Conservation (phyloP, 1,140 invertebrate species). For the Euglossa dilemma region DNA sequence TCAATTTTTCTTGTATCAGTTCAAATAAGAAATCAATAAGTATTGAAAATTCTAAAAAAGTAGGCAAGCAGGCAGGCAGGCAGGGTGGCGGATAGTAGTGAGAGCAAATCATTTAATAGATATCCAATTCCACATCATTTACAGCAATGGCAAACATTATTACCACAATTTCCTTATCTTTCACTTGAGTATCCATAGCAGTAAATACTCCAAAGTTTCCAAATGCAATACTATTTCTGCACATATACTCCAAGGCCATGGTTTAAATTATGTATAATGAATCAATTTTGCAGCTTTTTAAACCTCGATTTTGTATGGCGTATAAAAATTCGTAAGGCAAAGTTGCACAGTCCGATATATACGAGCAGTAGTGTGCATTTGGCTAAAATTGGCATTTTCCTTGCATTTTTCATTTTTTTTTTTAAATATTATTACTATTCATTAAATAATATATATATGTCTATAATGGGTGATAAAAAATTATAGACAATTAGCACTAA, state of each 20-base stretch:
- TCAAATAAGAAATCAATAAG: constrained; percentile 18
- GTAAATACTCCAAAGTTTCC: constrained; percentile 57
- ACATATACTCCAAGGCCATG: constrained; percentile 60
- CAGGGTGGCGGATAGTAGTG: constrained; percentile 76
- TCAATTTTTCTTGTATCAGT: neutral
- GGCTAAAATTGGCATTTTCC: constrained; percentile 57
- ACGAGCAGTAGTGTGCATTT: constrained; percentile 69
- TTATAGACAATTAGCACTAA: constrained; percentile 25
- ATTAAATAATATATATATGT: constrained; percentile 53
- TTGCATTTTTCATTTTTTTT: constrained; percentile 33
- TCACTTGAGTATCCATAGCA: constrained; percentile 45
- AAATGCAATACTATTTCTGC: constrained; percentile 67
- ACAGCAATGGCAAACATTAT: constrained; percentile 73
- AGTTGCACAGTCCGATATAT: constrained; percentile 51
- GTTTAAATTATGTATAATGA: constrained; percentile 24
- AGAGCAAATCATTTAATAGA: constrained; percentile 78
- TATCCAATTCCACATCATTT: constrained; percentile 76
- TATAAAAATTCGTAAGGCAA: constrained; percentile 55
- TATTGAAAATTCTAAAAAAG: constrained; percentile 47
- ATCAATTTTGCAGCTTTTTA: constrained; percentile 34
- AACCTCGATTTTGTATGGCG: constrained; percentile 36
- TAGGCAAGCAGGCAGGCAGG: constrained; percentile 71
- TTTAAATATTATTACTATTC: constrained; percentile 51
- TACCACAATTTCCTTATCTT: constrained; percentile 61
- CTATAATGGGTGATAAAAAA: constrained; percentile 25